Conservation (phyloP, 2,113 vertebrate species). For the Macquaria ambigua region DNA sequence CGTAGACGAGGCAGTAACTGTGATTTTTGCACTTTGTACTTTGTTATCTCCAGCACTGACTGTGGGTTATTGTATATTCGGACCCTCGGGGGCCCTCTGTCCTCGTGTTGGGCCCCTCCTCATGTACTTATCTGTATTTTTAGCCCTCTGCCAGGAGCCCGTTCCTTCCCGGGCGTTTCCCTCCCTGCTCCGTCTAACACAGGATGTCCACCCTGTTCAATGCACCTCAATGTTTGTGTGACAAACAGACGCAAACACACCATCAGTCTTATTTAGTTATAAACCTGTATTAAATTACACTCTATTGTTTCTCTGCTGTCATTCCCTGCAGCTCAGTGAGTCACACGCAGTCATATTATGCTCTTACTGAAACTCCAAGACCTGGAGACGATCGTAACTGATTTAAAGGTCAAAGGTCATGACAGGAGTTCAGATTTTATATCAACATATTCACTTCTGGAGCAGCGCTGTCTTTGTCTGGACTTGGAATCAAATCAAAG, state of each 20-base stretch:
- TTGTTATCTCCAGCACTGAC: background rate
- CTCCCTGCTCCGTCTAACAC: slow-evolving; percentile 39
- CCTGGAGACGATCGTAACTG: slow-evolving; percentile 1
- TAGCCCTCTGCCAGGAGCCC: slow-evolving; percentile 48
- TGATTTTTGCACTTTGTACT: background rate
- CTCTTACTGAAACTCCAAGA: slow-evolving; percentile 14
- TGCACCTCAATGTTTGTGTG: slow-evolving; percentile 15
- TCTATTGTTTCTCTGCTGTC: slow-evolving; percentile 54
- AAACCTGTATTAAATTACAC: slow-evolving; percentile 3
- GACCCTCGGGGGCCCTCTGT: background rate
- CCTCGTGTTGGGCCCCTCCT: slow-evolving; percentile 33
- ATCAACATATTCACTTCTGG: background rate
- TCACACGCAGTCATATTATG: slow-evolving; percentile 47
- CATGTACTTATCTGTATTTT: slow-evolving; percentile 50
- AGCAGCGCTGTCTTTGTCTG: background rate
- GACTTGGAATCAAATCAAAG: too few relatives aligned
- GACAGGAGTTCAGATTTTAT: background rate
- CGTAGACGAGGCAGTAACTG: background rate
- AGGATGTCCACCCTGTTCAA: slow-evolving; percentile 64
- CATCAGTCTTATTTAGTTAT: slow-evolving; percentile 20
- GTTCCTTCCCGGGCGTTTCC: slow-evolving; percentile 71
- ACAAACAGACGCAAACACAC: slow-evolving; percentile 46
- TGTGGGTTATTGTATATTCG: background rate
- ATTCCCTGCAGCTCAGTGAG: slow-evolving; percentile 38
- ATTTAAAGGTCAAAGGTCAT: slow-evolving; percentile 1